A percentile compares a stretch with the other conserved stretches of the same genome.
Evolutionary conservation across 1,140 invertebrate genomes (phyloP).

Genomic region (Drosophila neocordata): DNA sequence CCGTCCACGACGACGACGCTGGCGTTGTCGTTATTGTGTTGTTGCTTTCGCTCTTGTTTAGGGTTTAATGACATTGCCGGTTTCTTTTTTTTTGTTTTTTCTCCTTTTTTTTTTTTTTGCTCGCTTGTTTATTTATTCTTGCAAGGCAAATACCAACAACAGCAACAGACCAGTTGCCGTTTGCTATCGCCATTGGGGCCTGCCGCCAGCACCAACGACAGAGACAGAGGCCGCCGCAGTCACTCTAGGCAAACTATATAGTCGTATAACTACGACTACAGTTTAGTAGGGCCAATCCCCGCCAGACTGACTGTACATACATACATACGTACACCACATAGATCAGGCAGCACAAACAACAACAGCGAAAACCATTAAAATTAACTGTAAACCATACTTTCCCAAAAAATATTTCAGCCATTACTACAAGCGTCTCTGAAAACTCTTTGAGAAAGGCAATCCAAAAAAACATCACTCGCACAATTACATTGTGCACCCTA

Average conservation of each 20-base stretch:
- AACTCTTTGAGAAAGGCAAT: not conserved
- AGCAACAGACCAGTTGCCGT: constrained; percentile 38
- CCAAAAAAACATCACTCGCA: too few species aligned
- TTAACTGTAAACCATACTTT: constrained; percentile 17
- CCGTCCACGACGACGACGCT: constrained; percentile 31
- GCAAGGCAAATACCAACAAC: constrained; percentile 60
- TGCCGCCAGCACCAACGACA: not conserved
- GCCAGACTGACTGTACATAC: not conserved
- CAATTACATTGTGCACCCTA: too few species aligned
- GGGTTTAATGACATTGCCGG: constrained; percentile 82
- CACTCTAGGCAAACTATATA: constrained; percentile 1
- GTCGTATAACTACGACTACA: not conserved
- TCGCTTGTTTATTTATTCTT: constrained; percentile 77
- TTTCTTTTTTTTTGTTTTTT: constrained; percentile 44
- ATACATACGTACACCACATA: not conserved
- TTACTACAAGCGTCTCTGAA: not conserved
- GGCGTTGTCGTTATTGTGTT: constrained; percentile 60
- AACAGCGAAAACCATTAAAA: constrained; percentile 6
- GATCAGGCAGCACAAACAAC: not conserved
- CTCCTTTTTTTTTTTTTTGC: constrained; percentile 45
- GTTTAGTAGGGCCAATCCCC: constrained; percentile 7
- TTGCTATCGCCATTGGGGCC: constrained; percentile 9
- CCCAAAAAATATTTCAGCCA: constrained; percentile 6
- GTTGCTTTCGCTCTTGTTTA: constrained; percentile 79
- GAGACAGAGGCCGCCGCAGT: not conserved